Base-by-base conservation (phyloP, 2,113 vertebrate genomes). In the Pseudois nayaur region DNA sequence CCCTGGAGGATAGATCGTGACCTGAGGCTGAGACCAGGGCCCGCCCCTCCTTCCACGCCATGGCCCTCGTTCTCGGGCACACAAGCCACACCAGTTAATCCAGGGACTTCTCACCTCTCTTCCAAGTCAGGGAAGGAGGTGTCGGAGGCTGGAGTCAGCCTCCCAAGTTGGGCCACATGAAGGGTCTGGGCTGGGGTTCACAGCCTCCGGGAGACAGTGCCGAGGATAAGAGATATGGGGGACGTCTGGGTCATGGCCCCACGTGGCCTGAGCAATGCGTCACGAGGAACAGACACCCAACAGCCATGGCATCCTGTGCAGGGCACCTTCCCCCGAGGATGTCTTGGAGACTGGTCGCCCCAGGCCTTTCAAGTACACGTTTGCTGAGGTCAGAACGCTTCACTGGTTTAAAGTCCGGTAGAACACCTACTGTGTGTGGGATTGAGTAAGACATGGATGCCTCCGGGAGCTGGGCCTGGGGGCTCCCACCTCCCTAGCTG, bases 231-330 rank as follows among this genome's bases (percentile, higher is more conserved):
- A 3, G 62, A 50, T 55, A 1, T 16, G 21, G 43, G 19, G 2
- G 12, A 14, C 0, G 2, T 5, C 3, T 25, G 36, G 45, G 4
- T 9, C 0, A 2, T 31, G 76, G 43, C 11, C 25, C 12, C 54
- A 7, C 0, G 0, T 36, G 94, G 31, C 59, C 13, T 1, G 10
- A 57, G n/a, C 1, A 0, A 1, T 45, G 76, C 7, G 16, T 19
- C 0, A 2, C 25, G 76, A 87, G 78, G 48, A 54, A 7, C 62
- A 93, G 36, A 19, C 1, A 0, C 2, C 62, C 57, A 31, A 33
- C 0, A 3, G 64, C 50, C 55, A 27, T 3, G 6, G 31, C 7
- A 27, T 7, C 21, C 74, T 2, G 0, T 21, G 12, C 25, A 5
- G 48, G 29, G 5, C 0, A 0, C n/a, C 25, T 21, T 57, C 7